Base-by-base conservation (phyloP, 2,888 invertebrate species). In the Ethmia dodecea region DNA sequence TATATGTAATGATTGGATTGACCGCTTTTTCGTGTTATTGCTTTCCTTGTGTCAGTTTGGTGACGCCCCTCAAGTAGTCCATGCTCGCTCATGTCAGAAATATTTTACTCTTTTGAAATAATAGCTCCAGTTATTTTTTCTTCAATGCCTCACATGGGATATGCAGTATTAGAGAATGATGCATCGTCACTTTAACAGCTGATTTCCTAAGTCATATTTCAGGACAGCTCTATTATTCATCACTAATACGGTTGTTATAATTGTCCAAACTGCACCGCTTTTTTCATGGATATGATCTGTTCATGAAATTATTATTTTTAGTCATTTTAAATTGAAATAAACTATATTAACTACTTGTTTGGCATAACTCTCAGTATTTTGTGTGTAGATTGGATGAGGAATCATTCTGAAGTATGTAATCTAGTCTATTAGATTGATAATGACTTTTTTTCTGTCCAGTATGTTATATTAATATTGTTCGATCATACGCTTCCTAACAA, bases 1-100 rank as follows among this genome's bases (percentile, higher is more conserved):
- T 73, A 75, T 73, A 77, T 32, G 32, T 36, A 81, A 81, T 84
- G 86, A 87, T 86, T 86, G 86, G 86, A 87, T 86, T 87, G 87
- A 87, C 75, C 86, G 88, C 88, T 88, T 84, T 80, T 80, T 87
- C 87, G 86, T 88, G 87, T 88, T 86, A 86, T 79, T 78, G 88
- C 88, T 88, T 88, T 88, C 81, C 87, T 88, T 88, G 87, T 88
- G 87, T 87, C 86, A 81, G 86, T 83, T 86, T 86, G 84, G 76
- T 86, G 86, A 86, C 81, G 75, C 75, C 80, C 86, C 81, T 75
- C 62, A 62, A 81, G 84, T 87, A 86, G 86, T 73, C 86, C 83
- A 83, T 84, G 86, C 84, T 86, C 86, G 83, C 76, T 83, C 86
- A 80, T 81, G 63, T 73, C 74, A 55, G 68, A 73, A 69, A 63